These are phyloP conservation scores for Vultur gryphus DNA, from an alignment of 2,797 vertebrate species.

Conservation along the genomic window DNA sequence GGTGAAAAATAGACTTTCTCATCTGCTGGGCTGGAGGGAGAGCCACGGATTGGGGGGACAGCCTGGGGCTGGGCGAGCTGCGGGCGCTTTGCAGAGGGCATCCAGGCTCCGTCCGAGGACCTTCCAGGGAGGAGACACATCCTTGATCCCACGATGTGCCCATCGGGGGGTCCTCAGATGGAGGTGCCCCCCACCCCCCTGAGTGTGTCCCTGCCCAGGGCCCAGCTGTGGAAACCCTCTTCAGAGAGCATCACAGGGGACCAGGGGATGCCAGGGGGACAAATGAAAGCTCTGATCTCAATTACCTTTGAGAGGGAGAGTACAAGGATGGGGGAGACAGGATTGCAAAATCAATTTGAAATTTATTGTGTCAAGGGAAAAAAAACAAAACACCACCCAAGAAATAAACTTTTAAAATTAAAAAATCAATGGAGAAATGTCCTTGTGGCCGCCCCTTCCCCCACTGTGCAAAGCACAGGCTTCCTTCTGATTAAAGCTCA, in stretches of 20 bases:
- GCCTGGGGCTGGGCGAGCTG: background rate
- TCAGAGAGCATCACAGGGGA: background rate
- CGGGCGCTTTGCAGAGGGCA: background rate
- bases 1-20: background rate
- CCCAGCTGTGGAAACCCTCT: background rate
- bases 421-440: slow-evolving; percentile 51
- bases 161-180: background rate
- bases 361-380: background rate
- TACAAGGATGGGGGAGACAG: background rate
- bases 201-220: background rate
- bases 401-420: slow-evolving; percentile 45
- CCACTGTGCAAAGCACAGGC: slow-evolving; percentile 45
- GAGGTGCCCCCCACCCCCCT: background rate
- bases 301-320: background rate
- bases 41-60: background rate
- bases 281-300: background rate
- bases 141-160: background rate
- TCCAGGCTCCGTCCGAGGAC: background rate
- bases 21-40: background rate
- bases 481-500: slow-evolving; percentile 76
- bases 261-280: background rate
- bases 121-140: background rate
- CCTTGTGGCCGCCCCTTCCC: slow-evolving; percentile 57
- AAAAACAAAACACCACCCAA: background rate
- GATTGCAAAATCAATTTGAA: slow-evolving; percentile 34